Base-by-base conservation (phyloP, 2,888 invertebrate species). In the Dugesia japonica region DNA sequence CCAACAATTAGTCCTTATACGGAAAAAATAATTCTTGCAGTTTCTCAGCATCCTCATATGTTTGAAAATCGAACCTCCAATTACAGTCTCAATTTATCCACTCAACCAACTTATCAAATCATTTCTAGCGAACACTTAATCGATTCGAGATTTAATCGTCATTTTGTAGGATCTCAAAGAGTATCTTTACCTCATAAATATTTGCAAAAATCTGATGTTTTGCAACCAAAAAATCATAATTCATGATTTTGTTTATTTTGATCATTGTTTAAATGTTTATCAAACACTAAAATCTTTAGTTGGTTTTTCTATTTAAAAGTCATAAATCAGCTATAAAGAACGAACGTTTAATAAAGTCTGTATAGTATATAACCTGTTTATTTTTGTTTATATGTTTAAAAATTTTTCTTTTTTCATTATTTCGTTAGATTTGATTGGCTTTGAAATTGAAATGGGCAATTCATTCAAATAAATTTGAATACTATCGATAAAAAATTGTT, bases 131-230 rank as follows among this genome's bases (percentile, higher is more conserved):
- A 27, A n/a, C 26, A 28, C n/a, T n/a, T 28, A 17, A 81, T 82
- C 74, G 81, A 81, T 75, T 81, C 82, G 4, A 81, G 81, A 1
- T 78, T 80, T 4, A 80, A 81, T 71, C 79, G 81, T 15, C 78
- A 82, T 74, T 81, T 82, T 75, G 81, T 81, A n/a, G 38, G 38
- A 38, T 38, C 38, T 38, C 38, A 38, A 38, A 9, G 38, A 38
- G 17, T 38, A 17, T 80, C 82, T 17, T 76, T 80, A 23, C 79
- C 80, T 42, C 79, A 79, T 28, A 81, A 81, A 71, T 80, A 79
- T 78, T 79, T 80, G 74, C 80, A 81, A 77, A 77, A 82, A 77
- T 82, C 82, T 13, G 81, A 81, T 26, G 82, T 83, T 42, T 82
- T 17, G 17, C 9, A 13, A 38, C 38, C 9, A 17, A 38, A 38